Conservation (phyloP, 1,140 invertebrate species). For the Pentalonia nigronervosa region DNA sequence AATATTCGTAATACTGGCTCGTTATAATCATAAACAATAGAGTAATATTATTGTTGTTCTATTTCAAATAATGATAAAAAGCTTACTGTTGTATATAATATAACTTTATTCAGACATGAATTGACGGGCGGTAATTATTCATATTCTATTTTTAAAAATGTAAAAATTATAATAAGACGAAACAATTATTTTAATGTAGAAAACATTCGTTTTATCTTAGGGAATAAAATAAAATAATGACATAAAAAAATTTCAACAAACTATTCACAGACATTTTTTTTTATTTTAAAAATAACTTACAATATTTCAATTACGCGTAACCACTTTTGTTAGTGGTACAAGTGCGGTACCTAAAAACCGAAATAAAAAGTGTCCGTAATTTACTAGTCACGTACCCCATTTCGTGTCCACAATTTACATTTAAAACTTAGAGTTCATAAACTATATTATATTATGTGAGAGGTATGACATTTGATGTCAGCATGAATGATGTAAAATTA, state of each 20-base stretch:
- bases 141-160: neutral
- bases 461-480: neutral
- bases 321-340: neutral
- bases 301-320: neutral
- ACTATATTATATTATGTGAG: conserved; percentile 2
- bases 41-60: neutral
- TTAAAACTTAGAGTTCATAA: neutral
- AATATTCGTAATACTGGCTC: neutral
- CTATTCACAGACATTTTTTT: neutral
- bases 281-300: neutral
- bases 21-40: neutral
- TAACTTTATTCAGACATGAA: neutral
- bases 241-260: neutral
- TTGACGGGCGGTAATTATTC: neutral
- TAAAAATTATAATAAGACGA: neutral
- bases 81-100: neutral
- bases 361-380: neutral
- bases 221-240: neutral
- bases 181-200: neutral
- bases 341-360: neutral
- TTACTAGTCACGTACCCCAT: neutral
- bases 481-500: neutral
- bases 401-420: neutral
- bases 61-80: neutral
- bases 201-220: neutral